Evolutionary conservation across 2,888 invertebrate species (phyloP).

Genomic region (Lasioglossum vierecki): DNA sequence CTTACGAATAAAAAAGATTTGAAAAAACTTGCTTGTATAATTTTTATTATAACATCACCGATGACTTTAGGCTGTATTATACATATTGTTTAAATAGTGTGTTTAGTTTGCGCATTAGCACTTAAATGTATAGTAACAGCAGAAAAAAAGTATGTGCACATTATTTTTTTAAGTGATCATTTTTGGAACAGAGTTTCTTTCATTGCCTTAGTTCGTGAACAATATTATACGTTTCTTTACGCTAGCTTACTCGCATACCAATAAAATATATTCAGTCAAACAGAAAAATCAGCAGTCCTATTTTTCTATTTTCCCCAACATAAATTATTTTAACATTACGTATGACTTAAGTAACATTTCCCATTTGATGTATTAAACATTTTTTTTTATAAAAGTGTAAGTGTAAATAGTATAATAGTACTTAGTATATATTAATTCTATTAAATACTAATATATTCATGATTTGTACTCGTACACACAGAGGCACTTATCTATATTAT

Average conservation of each 20-base stretch:
- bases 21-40: conserved; percentile 25
- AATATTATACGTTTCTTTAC: conserved; percentile 8
- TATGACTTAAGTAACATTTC: conserved; percentile 31
- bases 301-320: background rate
- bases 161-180: background rate
- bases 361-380: conserved; percentile 20
- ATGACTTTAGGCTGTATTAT: conserved; percentile 21
- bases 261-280: conserved; percentile 27
- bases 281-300: conserved; percentile 7
- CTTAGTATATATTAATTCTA: conserved; percentile 1
- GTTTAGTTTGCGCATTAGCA: conserved; percentile 54
- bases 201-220: conserved; percentile 10
- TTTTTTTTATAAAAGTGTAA: conserved; percentile 31
- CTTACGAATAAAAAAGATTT: conserved; percentile 44
- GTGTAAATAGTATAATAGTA: conserved; percentile 19
- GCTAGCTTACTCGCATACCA: conserved; percentile 1
- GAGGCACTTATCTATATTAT: conserved; percentile 47
- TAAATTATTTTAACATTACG: conserved; percentile 23
- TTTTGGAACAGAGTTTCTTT: background rate
- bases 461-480: conserved; percentile 21
- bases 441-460: conserved; percentile 9
- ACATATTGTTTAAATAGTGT: conserved; percentile 33
- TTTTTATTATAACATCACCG: conserved; percentile 47
- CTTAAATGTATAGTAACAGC: conserved; percentile 27
- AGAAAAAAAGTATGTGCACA: conserved; percentile 15